phyloP scores from a whole-genome alignment of 2,888 invertebrate genomes.

The Drosophila villosipedis region DNA sequence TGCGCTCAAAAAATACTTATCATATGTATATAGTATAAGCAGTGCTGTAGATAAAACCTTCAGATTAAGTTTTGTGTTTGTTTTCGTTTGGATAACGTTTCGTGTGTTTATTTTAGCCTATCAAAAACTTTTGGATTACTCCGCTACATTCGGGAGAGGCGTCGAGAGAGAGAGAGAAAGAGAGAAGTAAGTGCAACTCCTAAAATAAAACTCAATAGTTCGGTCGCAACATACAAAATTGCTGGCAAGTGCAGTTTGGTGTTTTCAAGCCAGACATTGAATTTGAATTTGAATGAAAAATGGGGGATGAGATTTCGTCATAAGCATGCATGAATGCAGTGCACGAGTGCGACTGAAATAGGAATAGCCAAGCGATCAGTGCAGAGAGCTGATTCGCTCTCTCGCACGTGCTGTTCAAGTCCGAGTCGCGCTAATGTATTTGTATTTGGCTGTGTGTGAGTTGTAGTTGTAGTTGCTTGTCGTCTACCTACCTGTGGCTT shows the following conservation, averaged over 20 bases:
- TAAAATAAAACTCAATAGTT: not conserved
- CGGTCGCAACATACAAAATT: conserved; percentile 23
- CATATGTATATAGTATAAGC: conserved; percentile 35
- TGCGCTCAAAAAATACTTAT: conserved; percentile 8
- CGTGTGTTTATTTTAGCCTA: conserved; percentile 75
- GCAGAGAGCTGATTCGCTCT: conserved; percentile 46
- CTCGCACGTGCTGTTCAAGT: conserved; percentile 49
- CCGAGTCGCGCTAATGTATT: conserved; percentile 27
- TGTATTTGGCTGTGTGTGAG: conserved; percentile 21
- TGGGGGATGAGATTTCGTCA: conserved; percentile 77
- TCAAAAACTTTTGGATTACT: conserved; percentile 69
- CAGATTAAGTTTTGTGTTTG: conserved; percentile 59
- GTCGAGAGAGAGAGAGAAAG: conserved; percentile 20
- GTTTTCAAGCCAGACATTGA: conserved; percentile 59
- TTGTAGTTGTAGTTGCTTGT: conserved; percentile 50
- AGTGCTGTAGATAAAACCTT: conserved; percentile 47
- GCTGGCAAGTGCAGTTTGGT: conserved; percentile 63
- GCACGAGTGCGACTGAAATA: conserved; percentile 31
- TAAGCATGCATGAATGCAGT: conserved; percentile 27
- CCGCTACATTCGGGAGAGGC: conserved; percentile 46
- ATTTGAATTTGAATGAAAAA: conserved; percentile 61
- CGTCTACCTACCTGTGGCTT: conserved; percentile 71
- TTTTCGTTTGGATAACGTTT: conserved; percentile 61
- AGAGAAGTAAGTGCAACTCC: conserved; percentile 37
- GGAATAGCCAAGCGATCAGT: conserved; percentile 22